A percentile compares a stretch with the other conserved stretches of the same genome.
phyloP scores from a whole-genome alignment of 2,113 vertebrate species.

The Saccopteryx leptura region DNA sequence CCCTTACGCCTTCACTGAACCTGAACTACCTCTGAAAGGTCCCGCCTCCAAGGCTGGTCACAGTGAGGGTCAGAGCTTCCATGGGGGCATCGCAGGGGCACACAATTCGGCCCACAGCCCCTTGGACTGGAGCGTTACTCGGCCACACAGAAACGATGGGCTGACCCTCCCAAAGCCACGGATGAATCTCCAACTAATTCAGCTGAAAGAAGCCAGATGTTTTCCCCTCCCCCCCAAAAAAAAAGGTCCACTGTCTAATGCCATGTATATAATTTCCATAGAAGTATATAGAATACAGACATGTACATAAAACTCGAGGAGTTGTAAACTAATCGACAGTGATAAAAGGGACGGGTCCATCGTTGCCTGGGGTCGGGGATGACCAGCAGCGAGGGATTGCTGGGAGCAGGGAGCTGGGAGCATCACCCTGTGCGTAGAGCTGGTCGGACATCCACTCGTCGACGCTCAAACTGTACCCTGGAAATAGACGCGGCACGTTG shows the following conservation, averaged over 20 bases:
- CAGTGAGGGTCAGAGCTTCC: not conserved
- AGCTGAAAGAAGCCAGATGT: not conserved
- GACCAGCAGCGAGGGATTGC: not conserved
- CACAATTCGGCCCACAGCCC: not conserved
- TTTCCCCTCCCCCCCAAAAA: too few relatives aligned
- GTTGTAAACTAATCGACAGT: not conserved
- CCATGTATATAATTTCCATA: not conserved
- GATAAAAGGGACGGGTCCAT: not conserved
- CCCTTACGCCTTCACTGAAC: not conserved
- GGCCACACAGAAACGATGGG: not conserved
- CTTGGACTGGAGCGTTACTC: too few relatives aligned
- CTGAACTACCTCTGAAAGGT: not conserved
- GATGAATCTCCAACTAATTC: not conserved
- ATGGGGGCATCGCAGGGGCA: not conserved
- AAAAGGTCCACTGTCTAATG: not conserved
- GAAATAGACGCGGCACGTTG: not conserved
- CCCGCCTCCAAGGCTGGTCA: not conserved
- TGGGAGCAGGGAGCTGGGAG: not conserved
- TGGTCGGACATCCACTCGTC: not conserved
- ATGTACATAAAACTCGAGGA: not conserved
- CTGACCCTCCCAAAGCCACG: fast-evolving
- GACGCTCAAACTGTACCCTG: not conserved
- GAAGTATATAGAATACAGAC: not conserved
- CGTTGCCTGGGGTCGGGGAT: not conserved
- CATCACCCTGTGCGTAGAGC: not conserved